Evolutionary conservation across 2,113 vertebrate species (phyloP), one percentile per base, ranked within the genome.

Genomic region (Cyprinodon tularosa): DNA sequence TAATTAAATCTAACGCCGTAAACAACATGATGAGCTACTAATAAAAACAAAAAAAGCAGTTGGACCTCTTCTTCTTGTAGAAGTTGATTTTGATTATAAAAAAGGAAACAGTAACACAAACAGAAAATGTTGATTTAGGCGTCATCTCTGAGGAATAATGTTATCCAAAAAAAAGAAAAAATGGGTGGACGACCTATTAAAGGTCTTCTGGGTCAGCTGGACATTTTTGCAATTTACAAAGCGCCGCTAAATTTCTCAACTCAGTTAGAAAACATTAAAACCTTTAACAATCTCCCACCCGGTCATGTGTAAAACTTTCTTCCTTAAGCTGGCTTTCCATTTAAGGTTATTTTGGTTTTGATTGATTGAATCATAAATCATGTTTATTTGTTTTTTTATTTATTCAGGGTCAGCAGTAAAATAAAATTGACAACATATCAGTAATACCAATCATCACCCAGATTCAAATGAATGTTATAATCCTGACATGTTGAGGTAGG

Each of bases 211-310:
- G 71, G 74, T 86, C 79, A 57, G 14, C 50, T 57, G 50, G 4
- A 74, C 57, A 68, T 44, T 68, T 63, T 72, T 74, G 66, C 29
- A 22, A 69, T 73, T 66, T 66, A 62, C 64, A 14, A n/a, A 66
- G 77, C 71, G 62, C 80, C 80, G 84, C 40, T 72, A 86, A 63
- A 86, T 88, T 82, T 76, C 62, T 71, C 82, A 83, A 66, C 63
- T 65, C 20, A 12, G 73, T 76, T 77, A 66, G 74, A 48, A 71
- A n/a, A 61, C 72, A 63, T 77, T 57, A 17, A 66, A 68, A 37
- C 37, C 67, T 64, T 80, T 44, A 57, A 75, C 42, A 61, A 77
- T 76, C 68, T 66, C 38, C 29, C 66, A 47, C 42, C 78, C 7
- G 40, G 65, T 64, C 12, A 12, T 8, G 20, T 29, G 15, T 3